Conservation (phyloP, 2,888 invertebrate species). For the Thalpophila matura region DNA sequence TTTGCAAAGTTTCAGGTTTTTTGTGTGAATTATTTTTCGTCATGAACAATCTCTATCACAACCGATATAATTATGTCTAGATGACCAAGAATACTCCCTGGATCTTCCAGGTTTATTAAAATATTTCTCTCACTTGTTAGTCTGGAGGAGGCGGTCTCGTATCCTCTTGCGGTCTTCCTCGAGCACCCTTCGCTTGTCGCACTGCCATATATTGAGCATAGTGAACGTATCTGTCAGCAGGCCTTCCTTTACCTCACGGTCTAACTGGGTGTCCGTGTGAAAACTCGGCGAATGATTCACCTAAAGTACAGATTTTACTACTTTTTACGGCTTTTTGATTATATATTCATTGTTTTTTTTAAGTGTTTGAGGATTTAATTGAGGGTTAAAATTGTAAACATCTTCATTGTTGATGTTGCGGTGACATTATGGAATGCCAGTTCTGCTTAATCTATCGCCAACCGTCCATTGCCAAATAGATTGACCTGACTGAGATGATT, state of each 20-base stretch:
- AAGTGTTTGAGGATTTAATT: too few relatives aligned
- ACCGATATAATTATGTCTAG: too few relatives aligned
- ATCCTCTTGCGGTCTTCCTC: slow-evolving; percentile 94
- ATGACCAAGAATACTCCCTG: too few relatives aligned
- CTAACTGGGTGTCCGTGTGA: slow-evolving; percentile 96
- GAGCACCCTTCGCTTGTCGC: slow-evolving; percentile 93
- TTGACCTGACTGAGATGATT: not conserved
- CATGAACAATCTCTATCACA: too few relatives aligned
- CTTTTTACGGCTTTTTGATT: not conserved
- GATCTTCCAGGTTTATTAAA: not conserved
- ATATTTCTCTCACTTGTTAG: slow-evolving; percentile 84
- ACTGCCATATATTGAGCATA: slow-evolving; percentile 94
- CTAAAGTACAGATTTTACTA: slow-evolving; percentile 73
- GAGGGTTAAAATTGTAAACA: too few relatives aligned
- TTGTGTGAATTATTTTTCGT: too few relatives aligned
- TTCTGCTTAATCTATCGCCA: not conserved
- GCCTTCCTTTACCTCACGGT: slow-evolving; percentile 96
- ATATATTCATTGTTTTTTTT: not conserved
- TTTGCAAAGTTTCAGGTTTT: too few relatives aligned
- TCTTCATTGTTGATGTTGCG: slow-evolving; percentile 10
- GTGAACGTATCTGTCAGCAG: slow-evolving; percentile 94
- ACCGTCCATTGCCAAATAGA: not conserved
- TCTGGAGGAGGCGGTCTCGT: slow-evolving; percentile 93
- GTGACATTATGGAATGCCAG: not conserved
- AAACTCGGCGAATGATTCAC: slow-evolving; percentile 98